A percentile compares a stretch with the other conserved stretches of the same genome.
These are phyloP conservation scores for Pteropus alecto DNA, from an alignment of 2,113 vertebrate species.

Conservation along the genomic window DNA sequence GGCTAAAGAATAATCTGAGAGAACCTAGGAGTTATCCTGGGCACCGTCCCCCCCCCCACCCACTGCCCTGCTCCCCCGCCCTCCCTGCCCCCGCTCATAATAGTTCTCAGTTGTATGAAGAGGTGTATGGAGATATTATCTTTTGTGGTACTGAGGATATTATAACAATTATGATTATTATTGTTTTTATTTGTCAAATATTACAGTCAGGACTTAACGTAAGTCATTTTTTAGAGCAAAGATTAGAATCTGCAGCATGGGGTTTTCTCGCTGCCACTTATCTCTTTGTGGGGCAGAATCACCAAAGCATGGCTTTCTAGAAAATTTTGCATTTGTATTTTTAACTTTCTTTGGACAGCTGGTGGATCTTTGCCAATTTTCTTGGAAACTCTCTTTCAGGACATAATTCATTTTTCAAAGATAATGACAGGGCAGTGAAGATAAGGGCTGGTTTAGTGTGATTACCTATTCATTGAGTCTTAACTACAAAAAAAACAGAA, in stretches of 20 bases:
- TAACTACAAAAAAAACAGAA: background rate
- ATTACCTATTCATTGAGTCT: background rate
- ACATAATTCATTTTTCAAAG: constrained; percentile 1
- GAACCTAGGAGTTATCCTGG: background rate
- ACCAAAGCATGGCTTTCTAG: background rate
- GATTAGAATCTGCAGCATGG: background rate
- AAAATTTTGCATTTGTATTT: background rate
- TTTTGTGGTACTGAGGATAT: background rate
- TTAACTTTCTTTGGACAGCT: background rate
- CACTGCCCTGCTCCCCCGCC: too few relatives aligned
- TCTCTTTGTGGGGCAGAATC: background rate
- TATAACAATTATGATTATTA: background rate
- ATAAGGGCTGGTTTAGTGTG: background rate
- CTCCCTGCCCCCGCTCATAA: too few relatives aligned
- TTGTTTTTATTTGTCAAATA: background rate
- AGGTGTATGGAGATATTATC: background rate
- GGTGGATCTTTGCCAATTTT: background rate
- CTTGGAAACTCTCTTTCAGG: constrained; percentile 3
- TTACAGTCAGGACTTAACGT: background rate
- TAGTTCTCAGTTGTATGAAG: background rate
- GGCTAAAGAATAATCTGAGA: background rate
- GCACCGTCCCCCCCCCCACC: accelerated
- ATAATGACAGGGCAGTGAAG: background rate
- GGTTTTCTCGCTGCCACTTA: background rate
- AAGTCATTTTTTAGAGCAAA: background rate